Evolutionary conservation across 2,888 invertebrate genomes (phyloP), one percentile per base, ranked within the genome.

Genomic region (Anagyrus pseudococci): DNA sequence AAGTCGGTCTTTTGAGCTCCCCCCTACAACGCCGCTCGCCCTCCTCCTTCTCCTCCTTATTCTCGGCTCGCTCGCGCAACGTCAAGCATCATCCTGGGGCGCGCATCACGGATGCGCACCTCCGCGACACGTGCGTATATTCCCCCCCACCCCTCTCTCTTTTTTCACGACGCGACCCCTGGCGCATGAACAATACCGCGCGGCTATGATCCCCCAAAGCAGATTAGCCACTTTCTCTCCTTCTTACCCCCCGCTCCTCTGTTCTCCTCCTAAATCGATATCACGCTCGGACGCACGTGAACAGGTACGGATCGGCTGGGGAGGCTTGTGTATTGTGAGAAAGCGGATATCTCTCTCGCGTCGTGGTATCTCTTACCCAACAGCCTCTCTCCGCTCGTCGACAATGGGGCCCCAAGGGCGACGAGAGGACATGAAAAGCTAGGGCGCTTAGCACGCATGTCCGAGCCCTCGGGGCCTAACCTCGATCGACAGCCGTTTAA

Each of bases 251-350:
- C n/a, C n/a, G n/a, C n/a, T n/a, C n/a, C n/a, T n/a, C n/a, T n/a
- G n/a, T n/a, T n/a, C n/a, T n/a, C n/a, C n/a, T n/a, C n/a, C 71
- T 71, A 70, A 75, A 78, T 78, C 72, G 75, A 73, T 74, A 7
- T 4, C 71, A 77, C 73, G 79, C 76, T 72, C 76, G 77, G 75
- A 71, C 74, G 77, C 72, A 75, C 67, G 71, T 68, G 70, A 76
- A 77, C 78, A 76, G 78, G 77, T 76, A 75, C 71, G 77, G 75
- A 74, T 76, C 74, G 74, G 74, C 75, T 69, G 72, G 71, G 68
- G 71, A 70, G 69, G 64, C 64, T 64, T 58, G 50, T 50, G 54
- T 54, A 49, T 61, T 62, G 66, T 62, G 62, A 60, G 64, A 58
- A 69, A 72, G 71, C 70, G 72, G 72, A 72, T 72, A 69, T 67